Base-by-base conservation (phyloP, 2,113 vertebrate genomes). In the Muntiacus muntjak region DNA sequence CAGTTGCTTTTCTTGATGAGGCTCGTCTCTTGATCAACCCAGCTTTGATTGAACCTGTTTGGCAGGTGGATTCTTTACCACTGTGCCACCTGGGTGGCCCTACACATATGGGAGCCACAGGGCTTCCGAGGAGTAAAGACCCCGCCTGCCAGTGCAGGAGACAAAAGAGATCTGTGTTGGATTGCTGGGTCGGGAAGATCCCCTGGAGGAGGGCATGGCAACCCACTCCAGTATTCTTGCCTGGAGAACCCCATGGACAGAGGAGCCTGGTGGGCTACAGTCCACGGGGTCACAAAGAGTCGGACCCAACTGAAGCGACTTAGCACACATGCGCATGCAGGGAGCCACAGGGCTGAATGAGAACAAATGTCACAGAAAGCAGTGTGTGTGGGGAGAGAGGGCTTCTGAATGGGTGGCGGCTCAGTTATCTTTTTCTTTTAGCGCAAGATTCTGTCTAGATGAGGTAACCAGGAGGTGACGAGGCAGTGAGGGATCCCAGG, bases 321-420 rank as follows among this genome's bases (percentile, higher is more conserved):
- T 14, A 43, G 40, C 71, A 25, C 40, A 7, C 40, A 0, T 0
- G 40, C 40, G 3, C 23, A 6, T 12, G 71, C 40, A 23, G 6
- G 4, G 47, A 47, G 2, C 76, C 9, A 4, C 2, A 11, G 15
- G 17, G 25, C 7, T 67, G 13, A 50, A 8, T 19, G 45, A 79
- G 21, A 28, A 57, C 45, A 40, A 52, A 50, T 5, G 28, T 17
- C 52, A 43, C 28, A 19, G 43, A 57, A 36, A 87, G 55, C 21
- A 67, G 7, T 1, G 19, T 50, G 26, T 84, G 23, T 2, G 3
- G 15, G 47, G n/a, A 21, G n/a, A 6, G 7, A 30, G 23, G 86
- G n/a, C 40, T 71, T 47, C 81, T 64, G 26, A 57, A 36, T 13
- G 28, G 57, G 57, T 23, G 26, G 4, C 1, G 1, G 60, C 54